A percentile compares a stretch with the other conserved stretches of the same genome.
Evolutionary conservation across 2,797 vertebrate genomes (phyloP).

Genomic region (Neomorphus geoffroyi): DNA sequence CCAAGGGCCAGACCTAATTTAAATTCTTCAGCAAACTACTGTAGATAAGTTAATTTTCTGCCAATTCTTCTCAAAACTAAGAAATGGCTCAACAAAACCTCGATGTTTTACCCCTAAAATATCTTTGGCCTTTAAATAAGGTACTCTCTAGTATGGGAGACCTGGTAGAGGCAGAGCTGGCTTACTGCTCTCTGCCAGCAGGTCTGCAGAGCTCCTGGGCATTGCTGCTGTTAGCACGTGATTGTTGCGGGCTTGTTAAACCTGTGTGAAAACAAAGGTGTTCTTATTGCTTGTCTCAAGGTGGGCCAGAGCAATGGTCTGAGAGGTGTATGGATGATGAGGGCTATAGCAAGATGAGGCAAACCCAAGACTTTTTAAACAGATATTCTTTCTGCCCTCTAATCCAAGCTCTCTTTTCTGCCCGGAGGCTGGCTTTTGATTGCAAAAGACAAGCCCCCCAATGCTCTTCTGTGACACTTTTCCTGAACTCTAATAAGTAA

Average conservation of each 20-base stretch:
- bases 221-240: neutral
- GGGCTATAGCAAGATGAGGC: neutral
- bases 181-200: neutral
- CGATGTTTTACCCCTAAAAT: neutral
- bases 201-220: neutral
- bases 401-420: neutral
- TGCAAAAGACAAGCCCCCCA: neutral
- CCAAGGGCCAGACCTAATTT: neutral
- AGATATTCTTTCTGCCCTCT: neutral
- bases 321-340: neutral
- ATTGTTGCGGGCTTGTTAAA: neutral
- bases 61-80: neutral
- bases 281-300: neutral
- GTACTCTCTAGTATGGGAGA: neutral
- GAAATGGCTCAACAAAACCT: neutral
- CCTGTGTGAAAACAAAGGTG: neutral
- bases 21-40: neutral
- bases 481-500: neutral
- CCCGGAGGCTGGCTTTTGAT: neutral
- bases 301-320: neutral
- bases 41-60: neutral
- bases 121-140: neutral
- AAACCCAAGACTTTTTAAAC: neutral
- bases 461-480: neutral
- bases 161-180: neutral